phyloP scores from a whole-genome alignment of 2,888 invertebrate species.

The Scelioninae gen. 1 region DNA sequence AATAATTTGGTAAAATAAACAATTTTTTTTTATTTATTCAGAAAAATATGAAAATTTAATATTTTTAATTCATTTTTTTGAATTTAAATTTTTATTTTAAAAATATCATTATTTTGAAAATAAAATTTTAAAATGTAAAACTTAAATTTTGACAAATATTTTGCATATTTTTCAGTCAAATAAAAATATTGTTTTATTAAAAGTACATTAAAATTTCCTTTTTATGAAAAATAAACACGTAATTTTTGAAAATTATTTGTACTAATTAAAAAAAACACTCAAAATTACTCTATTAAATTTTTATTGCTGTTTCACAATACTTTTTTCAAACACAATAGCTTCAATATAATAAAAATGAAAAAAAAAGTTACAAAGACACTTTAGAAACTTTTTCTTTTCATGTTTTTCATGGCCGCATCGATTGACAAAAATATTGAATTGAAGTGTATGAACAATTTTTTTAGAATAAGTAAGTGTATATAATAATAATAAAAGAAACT shows the following conservation, averaged over 20 bases:
- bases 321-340: neutral
- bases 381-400: constrained; percentile 12
- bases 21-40: no score
- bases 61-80: no score
- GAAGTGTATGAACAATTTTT: constrained; percentile 18
- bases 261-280: neutral
- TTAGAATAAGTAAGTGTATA: neutral
- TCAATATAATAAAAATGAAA: neutral
- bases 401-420: constrained; percentile 21
- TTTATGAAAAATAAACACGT: no score
- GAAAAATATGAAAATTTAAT: no score
- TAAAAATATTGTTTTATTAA: no score
- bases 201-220: no score
- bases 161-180: no score
- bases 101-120: no score
- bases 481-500: neutral
- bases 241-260: neutral
- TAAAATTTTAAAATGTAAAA: no score
- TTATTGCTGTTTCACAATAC: neutral
- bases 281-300: neutral
- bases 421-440: constrained; percentile 12
- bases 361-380: neutral
- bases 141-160: no score
- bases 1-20: no score
- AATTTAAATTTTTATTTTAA: no score